Percentiles rank a stretch among this genome's conserved stretches.
Evolutionary conservation across 1,140 invertebrate species (phyloP).

Genomic region (Eupristina koningsbergeri): DNA sequence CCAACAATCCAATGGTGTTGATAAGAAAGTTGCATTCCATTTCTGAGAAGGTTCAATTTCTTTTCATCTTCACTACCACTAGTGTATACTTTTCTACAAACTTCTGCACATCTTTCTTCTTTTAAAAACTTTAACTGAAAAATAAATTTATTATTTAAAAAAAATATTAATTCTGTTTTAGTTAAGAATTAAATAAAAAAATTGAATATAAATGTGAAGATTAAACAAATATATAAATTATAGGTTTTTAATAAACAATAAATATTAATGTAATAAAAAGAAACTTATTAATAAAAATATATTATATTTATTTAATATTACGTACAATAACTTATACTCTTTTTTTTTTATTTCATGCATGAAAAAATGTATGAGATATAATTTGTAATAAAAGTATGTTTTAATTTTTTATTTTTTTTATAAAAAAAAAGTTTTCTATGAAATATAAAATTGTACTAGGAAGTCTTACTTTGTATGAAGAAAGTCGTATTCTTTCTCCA

Average conservation of each 20-base stretch:
- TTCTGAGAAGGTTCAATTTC: constrained; percentile 86
- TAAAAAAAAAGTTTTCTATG: neutral
- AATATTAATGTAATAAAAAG: no score
- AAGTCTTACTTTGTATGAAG: constrained; percentile 83
- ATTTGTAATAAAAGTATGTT: no score
- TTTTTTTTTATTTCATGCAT: no score
- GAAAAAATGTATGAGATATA: no score
- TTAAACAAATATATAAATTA: no score
- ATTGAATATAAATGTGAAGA: neutral
- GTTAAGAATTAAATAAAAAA: neutral
- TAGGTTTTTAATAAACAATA: no score
- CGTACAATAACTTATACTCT: no score
- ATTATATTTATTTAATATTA: no score
- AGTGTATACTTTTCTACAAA: constrained; percentile 85
- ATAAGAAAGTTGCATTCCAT: constrained; percentile 97
- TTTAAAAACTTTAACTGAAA: constrained; percentile 79
- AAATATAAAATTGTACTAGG: constrained; percentile 54
- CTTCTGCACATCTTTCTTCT: constrained; percentile 79
- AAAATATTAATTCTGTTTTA: neutral
- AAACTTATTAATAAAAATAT: no score
- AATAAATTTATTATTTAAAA: constrained; percentile 29
- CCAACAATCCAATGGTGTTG: constrained; percentile 98
- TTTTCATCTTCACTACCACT: constrained; percentile 78
- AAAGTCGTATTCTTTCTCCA: constrained; percentile 95
- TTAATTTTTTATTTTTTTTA: no score